Conservation (phyloP, 2,797 vertebrate species). For the Hydrolagus colliei region DNA sequence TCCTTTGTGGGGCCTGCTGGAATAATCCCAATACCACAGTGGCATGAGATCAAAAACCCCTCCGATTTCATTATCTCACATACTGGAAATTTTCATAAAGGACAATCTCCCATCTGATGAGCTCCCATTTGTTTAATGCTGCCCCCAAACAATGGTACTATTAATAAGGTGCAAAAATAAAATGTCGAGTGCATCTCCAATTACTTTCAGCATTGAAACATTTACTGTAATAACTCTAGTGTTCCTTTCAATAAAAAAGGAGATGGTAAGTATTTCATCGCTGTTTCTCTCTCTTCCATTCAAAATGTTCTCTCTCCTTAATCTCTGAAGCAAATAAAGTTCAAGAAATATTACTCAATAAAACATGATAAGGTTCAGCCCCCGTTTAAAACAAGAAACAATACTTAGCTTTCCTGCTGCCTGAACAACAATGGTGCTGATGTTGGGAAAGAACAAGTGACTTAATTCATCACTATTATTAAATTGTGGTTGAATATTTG, state of each 20-base stretch:
- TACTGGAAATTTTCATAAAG: slow-evolving; percentile 61
- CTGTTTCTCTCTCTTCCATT: background rate
- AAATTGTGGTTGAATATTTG: background rate
- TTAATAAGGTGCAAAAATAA: slow-evolving; percentile 35
- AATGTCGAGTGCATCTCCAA: slow-evolving; percentile 17
- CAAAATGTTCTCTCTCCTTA: background rate
- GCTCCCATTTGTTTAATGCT: slow-evolving; percentile 40
- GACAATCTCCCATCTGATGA: slow-evolving; percentile 45
- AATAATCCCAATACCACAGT: slow-evolving; percentile 82
- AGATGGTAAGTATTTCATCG: slow-evolving; percentile 2
- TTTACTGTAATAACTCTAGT: slow-evolving; percentile 9
- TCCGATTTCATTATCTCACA: slow-evolving; percentile 71
- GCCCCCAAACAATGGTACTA: slow-evolving; percentile 35
- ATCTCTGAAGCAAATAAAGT: slow-evolving; percentile 12
- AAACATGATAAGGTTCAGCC: background rate
- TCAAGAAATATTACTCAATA: background rate
- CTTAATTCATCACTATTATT: background rate
- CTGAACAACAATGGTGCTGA: background rate
- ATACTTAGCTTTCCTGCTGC: background rate
- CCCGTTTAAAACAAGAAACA: background rate
- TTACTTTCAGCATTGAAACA: slow-evolving; percentile 18
- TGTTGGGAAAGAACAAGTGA: background rate
- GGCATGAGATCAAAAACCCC: slow-evolving; percentile 82
- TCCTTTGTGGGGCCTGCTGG: slow-evolving; percentile 79
- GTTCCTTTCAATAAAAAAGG: slow-evolving; percentile 23